Evolutionary conservation across 2,113 vertebrate genomes (phyloP).

Genomic region (Ivindomyrus marchei): DNA sequence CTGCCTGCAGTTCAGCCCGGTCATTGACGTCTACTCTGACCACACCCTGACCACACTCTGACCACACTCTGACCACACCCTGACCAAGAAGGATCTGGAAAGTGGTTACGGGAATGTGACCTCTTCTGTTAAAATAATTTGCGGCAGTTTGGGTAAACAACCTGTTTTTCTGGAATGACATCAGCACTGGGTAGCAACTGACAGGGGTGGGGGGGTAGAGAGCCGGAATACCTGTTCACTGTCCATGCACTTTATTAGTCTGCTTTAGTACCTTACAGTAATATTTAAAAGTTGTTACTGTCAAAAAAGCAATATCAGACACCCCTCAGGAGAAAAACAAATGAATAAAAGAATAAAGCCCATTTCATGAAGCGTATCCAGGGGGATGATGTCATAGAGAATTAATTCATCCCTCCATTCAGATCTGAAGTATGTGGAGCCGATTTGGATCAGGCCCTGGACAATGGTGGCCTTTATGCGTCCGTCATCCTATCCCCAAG

Average conservation of each 20-base stretch:
- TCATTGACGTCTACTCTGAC: not conserved
- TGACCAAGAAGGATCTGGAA: not conserved
- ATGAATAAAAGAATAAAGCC: not conserved
- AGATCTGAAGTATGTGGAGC: constrained; percentile 9
- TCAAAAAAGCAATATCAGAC: not conserved
- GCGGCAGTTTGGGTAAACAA: not conserved
- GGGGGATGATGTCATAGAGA: constrained; percentile 20
- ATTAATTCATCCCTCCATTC: constrained; percentile 12
- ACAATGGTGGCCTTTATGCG: constrained; percentile 53
- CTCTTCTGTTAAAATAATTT: not conserved
- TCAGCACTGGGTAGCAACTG: not conserved
- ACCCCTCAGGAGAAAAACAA: not conserved
- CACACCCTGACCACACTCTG: not conserved
- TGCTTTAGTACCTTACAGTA: not conserved
- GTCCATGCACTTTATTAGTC: not conserved
- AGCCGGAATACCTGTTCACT: not conserved
- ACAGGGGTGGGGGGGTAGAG: not conserved
- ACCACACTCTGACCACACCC: not conserved
- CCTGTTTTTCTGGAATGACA: not conserved
- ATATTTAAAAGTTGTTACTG: not conserved
- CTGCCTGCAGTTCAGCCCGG: not conserved
- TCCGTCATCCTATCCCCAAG: constrained; percentile 28
- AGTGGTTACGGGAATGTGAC: not conserved
- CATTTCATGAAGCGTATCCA: constrained; percentile 13
- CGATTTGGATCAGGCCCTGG: constrained; percentile 6